A percentile compares a stretch with the other conserved stretches of the same genome.
Conservation (phyloP, 2,888 invertebrate species). For the Drosophila hawaiiensis region DNA sequence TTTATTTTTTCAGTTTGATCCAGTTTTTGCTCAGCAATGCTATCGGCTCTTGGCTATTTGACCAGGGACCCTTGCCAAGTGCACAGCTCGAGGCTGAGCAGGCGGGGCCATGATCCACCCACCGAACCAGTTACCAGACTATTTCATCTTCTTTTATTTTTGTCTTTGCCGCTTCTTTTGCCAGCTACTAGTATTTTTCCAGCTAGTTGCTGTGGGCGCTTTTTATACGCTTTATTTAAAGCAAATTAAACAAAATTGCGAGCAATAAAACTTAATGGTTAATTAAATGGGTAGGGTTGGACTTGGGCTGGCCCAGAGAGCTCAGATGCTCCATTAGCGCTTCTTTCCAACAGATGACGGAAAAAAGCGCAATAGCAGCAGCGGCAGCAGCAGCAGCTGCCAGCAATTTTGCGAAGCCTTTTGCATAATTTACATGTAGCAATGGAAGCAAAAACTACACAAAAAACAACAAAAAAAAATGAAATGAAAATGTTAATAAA, state of each 20-base stretch:
- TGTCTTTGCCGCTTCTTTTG: constrained; percentile 19
- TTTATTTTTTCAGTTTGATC: constrained; percentile 16
- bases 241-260: constrained; percentile 82
- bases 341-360: constrained; percentile 39
- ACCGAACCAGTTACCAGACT: constrained; percentile 54
- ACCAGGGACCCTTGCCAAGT: constrained; percentile 26
- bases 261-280: constrained; percentile 81
- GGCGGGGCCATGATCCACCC: constrained; percentile 47
- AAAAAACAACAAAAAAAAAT: constrained; percentile 8
- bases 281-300: constrained; percentile 78
- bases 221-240: constrained; percentile 70
- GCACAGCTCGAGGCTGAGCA: constrained; percentile 27
- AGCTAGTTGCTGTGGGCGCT: constrained; percentile 36
- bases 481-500: constrained; percentile 24
- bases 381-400: constrained; percentile 68
- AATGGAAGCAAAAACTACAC: constrained; percentile 41
- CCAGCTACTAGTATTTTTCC: constrained; percentile 44
- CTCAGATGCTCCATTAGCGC: constrained; percentile 32
- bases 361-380: constrained; percentile 41
- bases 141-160: constrained; percentile 23
- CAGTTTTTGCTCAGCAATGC: constrained; percentile 27
- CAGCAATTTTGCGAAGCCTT: constrained; percentile 73
- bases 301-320: constrained; percentile 43
- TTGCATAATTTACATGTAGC: constrained; percentile 81
- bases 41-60: constrained; percentile 41